Base-by-base conservation (phyloP, 1,140 invertebrate genomes). In the Drosophila truncata region DNA sequence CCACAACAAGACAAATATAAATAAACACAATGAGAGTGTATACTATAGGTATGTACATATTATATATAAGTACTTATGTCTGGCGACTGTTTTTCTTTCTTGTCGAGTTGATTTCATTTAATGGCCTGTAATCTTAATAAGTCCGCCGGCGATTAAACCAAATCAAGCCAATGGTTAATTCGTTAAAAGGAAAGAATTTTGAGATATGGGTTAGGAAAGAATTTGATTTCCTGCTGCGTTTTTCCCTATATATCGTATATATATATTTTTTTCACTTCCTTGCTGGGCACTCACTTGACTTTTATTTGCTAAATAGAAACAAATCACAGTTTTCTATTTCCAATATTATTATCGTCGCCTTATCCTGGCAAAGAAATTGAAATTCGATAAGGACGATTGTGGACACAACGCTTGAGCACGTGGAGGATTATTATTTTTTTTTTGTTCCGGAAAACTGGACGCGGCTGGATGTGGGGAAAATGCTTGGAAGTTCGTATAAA, bases 91-190 rank as follows among this genome's bases (percentile, higher is more conserved):
- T 67, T 54, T 54, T 67, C 35, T 37, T 20, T 70, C 63, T 67
- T 70, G n/a, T 50, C 42, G 29, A 60, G 54, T 72, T 72, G 44
- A 72, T 71, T 72, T 59, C 66, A 27, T 52, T 74, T 37, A 74
- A 73, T 52, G 35, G 67, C 25, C 49, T 67, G 65, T 85, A 84
- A 84, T 84, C 81, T 84, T 64, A 76, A 76, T 50, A 66, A 61
- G 82, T 84, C 66, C 57, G 77, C 47, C 65, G 41, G 46, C 71
- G 82, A 84, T 84, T 85, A 85, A 85, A 39, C 44, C 44, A 72
- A 72, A 72, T 71, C 66, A 27, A 71, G 50, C 50, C 65, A 35
- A 59, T 27, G 37, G 11, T 25, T 23, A 59, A 49, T 27, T 23
- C 11, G 65, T 39, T 66, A 29, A 49, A 14, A 27, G 13, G 31